These are phyloP conservation scores for Ptychodera flava DNA, from an alignment of 35 echinoderm and acorn worm genomes.

Conservation along the genomic window DNA sequence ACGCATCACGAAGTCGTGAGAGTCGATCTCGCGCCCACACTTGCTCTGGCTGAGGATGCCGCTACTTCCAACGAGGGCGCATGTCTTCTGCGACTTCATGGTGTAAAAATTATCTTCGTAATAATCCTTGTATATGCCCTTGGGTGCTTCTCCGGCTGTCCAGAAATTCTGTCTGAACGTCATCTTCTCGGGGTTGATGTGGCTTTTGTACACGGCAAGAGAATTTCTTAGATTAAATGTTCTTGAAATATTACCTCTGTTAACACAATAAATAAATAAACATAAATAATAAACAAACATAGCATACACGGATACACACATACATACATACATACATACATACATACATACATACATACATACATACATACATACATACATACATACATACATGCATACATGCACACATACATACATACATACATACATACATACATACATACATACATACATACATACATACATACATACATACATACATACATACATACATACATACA, in stretches of 20 bases:
- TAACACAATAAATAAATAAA: background rate
- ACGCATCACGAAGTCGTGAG: slow-evolving; percentile 26
- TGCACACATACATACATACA: background rate
- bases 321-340: background rate
- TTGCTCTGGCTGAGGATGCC: slow-evolving; percentile 22
- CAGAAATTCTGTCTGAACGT: background rate
- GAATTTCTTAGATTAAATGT: background rate
- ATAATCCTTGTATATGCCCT: background rate
- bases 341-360: background rate
- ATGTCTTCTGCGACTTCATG: slow-evolving; percentile 13
- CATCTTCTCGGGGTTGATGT: background rate
- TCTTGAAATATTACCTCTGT: background rate
- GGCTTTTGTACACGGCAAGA: background rate
- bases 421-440: background rate
- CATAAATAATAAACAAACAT: too few species aligned
- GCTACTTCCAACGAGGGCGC: slow-evolving; percentile 22
- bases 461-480: slow-evolving; percentile 2
- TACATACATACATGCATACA: background rate
- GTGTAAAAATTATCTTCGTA: background rate
- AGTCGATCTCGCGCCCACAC: slow-evolving; percentile 27
- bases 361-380: background rate
- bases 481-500: background rate
- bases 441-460: background rate
- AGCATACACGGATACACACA: background rate
- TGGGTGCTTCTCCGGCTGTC: background rate